Evolutionary conservation across 2,797 vertebrate species (phyloP), one percentile per base, ranked within the genome.

Genomic region (Myoxocephalus aenaeus): DNA sequence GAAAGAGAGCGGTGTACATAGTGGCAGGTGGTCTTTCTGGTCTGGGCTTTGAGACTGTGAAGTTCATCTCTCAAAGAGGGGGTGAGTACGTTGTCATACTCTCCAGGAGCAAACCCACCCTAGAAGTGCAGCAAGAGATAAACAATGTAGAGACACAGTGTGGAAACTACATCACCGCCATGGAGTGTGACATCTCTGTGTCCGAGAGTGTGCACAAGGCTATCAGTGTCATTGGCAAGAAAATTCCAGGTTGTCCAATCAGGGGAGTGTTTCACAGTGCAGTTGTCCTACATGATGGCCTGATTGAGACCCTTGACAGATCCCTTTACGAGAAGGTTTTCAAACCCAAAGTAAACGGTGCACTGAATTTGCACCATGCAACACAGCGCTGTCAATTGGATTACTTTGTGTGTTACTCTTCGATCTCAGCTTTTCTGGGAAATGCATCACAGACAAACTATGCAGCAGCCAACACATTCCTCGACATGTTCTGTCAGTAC

Each of bases 371-470:
- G 74, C 96, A 97, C 48, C 61, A 81, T 70, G 94, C 95, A 72
- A 97, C 96, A 56, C 85, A 79, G 72, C 83, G 91, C 57, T 94
- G 94, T 54, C 70, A 94, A 14, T 86, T 97, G 20, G 96, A 97
- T 90, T 96, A 96, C 82, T 97, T 97, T 93, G 96, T 97, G 42
- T 97, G 96, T 77, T 97, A 95, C 80, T 97, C 96, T 13, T 97
- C 96, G 14, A 85, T 96, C 65, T 81, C 96, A 36, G 95, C 96
- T 62, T 97, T 96, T 65, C 79, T 97, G 34, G 96, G 96, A 71
- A 97, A 96, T 7, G 79, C 89, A 15, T 94, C 92, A 0, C 97
- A 97, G 89, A 92, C 96, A 57, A 97, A 97, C 89, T 97, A 97
- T 12, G 94, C 95, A 48, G 96, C 97, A 59, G 96, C 97, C 77